Base-by-base conservation (phyloP, 1,140 invertebrate genomes). In the Campoletis sonorensis region DNA sequence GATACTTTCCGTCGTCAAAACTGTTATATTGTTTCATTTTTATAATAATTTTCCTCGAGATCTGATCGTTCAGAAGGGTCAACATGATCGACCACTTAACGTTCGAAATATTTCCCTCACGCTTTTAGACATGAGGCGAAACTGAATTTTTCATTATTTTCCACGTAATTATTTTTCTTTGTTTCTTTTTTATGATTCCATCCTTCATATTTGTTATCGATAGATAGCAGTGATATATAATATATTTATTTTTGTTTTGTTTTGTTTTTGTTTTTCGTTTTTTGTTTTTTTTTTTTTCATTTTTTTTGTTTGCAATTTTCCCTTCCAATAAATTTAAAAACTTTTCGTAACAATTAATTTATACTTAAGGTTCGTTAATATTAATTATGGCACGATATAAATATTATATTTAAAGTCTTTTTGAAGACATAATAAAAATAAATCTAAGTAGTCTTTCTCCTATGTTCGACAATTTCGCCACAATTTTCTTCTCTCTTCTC, bases 381-480 rank as follows among this genome's bases (percentile, higher is more conserved):
- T 89, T 90, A 90, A 86, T 90, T 92, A 92, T 92, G 91, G 91
- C 91, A 92, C 91, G 89, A 90, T 91, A 90, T 90, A 90, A 91
- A 91, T 90, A 90, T 90, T 90, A 90, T 89, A 90, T 91, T 91
- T 89, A 90, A 89, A 90, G 88, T 92, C 88, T 91, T 90, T 90
- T 89, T 86, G 83, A 88, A 91, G 89, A 91, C 90, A 90, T 90
- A 89, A 91, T 90, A 91, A 91, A 91, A 91, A 92, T 91, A 91
- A 91, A 90, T 91, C 89, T 91, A 91, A 88, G 88, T 90, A 90
- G 89, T 92, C 89, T 90, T 91, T 90, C 88, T 89, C 86, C 87
- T 89, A 88, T 88, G 85, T 84, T 88, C 82, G 88, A 90, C 86
- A 85, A 86, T 86, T 86, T 89, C 84, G 83, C 82, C 82, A 76